Evolutionary conservation across 2,113 vertebrate genomes (phyloP).

Genomic region (Poeciliopsis occidentalis): DNA sequence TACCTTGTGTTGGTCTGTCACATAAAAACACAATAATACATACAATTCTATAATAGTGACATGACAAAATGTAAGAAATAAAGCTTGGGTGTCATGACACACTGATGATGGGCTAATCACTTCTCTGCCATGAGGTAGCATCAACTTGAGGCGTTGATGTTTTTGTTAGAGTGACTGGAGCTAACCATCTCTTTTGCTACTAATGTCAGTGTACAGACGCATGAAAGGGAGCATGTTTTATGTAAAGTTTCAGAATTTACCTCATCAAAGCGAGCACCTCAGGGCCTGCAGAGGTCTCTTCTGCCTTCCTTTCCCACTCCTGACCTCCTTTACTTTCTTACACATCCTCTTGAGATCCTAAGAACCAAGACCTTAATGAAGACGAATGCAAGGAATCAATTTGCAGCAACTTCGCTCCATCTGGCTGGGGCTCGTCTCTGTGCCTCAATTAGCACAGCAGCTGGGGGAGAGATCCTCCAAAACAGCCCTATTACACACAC

Average conservation of each 20-base stretch:
- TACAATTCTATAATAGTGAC: neutral
- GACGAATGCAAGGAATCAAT: constrained; percentile 83
- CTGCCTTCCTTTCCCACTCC: constrained; percentile 37
- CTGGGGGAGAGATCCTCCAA: constrained; percentile 75
- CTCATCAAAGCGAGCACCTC: constrained; percentile 53
- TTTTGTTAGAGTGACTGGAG: constrained; percentile 22
- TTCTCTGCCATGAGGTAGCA: neutral
- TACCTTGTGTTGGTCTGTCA: neutral
- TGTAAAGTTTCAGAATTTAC: constrained; percentile 41
- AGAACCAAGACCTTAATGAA: constrained; percentile 80
- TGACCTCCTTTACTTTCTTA: constrained; percentile 36
- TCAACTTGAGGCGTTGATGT: constrained; percentile 19
- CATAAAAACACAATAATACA: neutral
- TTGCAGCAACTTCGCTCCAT: constrained; percentile 80
- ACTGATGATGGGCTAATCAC: constrained; percentile 40
- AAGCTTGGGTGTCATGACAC: neutral
- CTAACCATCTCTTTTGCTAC: constrained; percentile 5
- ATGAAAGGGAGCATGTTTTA: constrained; percentile 20
- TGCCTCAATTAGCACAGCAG: constrained; percentile 81
- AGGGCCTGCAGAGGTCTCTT: constrained; percentile 34
- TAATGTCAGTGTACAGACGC: constrained; percentile 2
- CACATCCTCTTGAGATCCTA: constrained; percentile 55
- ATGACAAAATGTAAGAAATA: neutral
- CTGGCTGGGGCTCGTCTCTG: constrained; percentile 73
- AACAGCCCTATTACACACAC: constrained; percentile 70